Percentiles rank a stretch among this genome's conserved stretches.
These are phyloP conservation scores for Tadarida brasiliensis DNA, from an alignment of 2,797 vertebrate species.

Conservation along the genomic window DNA sequence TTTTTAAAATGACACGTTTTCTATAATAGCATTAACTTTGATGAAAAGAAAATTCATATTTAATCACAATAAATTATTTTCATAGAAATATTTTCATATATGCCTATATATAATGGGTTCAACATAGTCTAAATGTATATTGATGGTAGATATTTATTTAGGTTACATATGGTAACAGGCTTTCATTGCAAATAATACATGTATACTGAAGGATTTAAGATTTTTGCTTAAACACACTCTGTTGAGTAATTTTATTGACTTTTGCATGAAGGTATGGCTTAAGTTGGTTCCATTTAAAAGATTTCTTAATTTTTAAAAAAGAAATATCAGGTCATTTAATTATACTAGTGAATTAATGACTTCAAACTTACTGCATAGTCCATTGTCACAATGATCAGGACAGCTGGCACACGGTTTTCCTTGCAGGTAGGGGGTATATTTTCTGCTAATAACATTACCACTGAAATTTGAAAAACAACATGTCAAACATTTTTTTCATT, in stretches of 20 bases:
- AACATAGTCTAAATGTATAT: neutral
- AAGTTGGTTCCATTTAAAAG: neutral
- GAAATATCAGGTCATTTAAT: neutral
- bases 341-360: neutral
- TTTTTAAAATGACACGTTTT: neutral
- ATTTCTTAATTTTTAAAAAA: neutral
- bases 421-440: slow-evolving; percentile 81
- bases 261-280: neutral
- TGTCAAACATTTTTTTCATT: neutral
- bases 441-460: slow-evolving; percentile 80
- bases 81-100: slow-evolving; percentile 9
- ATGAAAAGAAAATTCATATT: neutral
- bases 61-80: neutral
- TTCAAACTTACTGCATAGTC: slow-evolving; percentile 89
- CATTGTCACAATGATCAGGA: slow-evolving; percentile 86
- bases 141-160: neutral
- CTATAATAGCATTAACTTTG: neutral
- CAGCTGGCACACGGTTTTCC: slow-evolving; percentile 89
- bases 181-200: neutral
- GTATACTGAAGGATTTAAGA: neutral
- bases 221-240: neutral
- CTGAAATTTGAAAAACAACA: slow-evolving; percentile 85
- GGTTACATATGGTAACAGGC: neutral
- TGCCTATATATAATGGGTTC: neutral
- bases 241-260: neutral